A percentile compares a stretch with the other conserved stretches of the same genome.
These are phyloP conservation scores for Kradibia gibbosae DNA, from an alignment of 1,140 invertebrate species.

Conservation along the genomic window DNA sequence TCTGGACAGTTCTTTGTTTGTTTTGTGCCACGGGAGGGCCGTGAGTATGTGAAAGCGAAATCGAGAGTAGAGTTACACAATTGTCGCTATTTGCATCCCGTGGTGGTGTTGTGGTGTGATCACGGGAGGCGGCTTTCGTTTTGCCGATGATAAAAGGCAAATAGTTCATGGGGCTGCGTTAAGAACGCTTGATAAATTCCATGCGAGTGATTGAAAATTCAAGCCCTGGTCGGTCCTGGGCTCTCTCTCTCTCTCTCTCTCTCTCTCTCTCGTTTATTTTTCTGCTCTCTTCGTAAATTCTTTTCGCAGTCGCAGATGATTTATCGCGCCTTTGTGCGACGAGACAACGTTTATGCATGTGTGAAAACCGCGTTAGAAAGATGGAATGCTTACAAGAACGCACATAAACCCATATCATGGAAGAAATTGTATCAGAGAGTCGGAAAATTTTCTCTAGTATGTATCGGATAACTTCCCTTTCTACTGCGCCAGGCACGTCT, in stretches of 20 bases:
- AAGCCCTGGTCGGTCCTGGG: neutral
- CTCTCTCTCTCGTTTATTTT: neutral
- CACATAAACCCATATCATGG: too few species aligned
- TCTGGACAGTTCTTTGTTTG: too few species aligned
- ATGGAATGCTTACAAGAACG: constrained; percentile 31
- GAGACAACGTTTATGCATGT: neutral
- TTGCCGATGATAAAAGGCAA: neutral
- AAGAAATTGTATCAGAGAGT: too few species aligned
- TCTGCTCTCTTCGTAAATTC: constrained; percentile 27
- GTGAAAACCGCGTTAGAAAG: constrained; percentile 5
- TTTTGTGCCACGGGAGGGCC: too few species aligned
- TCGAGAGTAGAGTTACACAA: constrained; percentile 36
- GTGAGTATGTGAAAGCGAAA: neutral
- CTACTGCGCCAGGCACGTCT: too few species aligned
- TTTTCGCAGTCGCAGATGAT: constrained; percentile 18
- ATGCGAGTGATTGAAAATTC: constrained; percentile 37
- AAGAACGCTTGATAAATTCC: constrained; percentile 24
- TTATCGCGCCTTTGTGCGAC: constrained; percentile 31
- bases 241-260: neutral
- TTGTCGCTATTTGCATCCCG: constrained; percentile 31
- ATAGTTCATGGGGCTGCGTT: neutral
- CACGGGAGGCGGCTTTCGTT: constrained; percentile 10
- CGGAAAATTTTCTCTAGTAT: too few species aligned
- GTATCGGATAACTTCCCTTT: too few species aligned
- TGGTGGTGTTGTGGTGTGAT: constrained; percentile 3